Conservation (phyloP, 2,113 vertebrate genomes). For the Malurus elegans region DNA sequence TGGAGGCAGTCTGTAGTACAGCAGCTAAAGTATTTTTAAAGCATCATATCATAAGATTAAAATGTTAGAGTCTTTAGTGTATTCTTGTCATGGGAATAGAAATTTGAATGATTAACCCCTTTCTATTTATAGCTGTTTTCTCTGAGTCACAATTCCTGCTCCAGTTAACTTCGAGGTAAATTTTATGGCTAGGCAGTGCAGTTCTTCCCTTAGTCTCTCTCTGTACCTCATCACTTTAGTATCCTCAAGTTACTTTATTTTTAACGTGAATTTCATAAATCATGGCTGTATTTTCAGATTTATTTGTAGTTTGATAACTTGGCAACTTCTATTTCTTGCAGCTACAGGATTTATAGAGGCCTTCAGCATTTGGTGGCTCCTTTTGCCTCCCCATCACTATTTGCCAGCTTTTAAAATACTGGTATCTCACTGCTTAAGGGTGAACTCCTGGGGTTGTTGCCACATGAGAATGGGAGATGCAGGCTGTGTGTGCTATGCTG, state of each 20-base stretch:
- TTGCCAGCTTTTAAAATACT: background rate
- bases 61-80: background rate
- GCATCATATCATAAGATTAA: background rate
- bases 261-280: background rate
- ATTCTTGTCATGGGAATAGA: background rate
- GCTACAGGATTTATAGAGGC: background rate
- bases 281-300: background rate
- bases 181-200: background rate
- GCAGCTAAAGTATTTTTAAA: background rate
- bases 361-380: background rate
- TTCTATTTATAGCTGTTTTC: conserved; percentile 39
- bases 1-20: background rate
- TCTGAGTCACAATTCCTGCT: background rate
- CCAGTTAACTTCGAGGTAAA: background rate
- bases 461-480: background rate
- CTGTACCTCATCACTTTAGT: background rate
- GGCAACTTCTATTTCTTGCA: background rate
- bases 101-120: conserved; percentile 3
- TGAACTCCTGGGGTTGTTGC: background rate
- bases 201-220: background rate
- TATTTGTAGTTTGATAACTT: background rate
- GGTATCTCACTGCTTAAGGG: background rate
- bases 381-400: background rate
- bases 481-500: background rate
- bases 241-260: background rate